Conservation (phyloP, 2,797 vertebrate species). For the Bothrops alternatus region DNA sequence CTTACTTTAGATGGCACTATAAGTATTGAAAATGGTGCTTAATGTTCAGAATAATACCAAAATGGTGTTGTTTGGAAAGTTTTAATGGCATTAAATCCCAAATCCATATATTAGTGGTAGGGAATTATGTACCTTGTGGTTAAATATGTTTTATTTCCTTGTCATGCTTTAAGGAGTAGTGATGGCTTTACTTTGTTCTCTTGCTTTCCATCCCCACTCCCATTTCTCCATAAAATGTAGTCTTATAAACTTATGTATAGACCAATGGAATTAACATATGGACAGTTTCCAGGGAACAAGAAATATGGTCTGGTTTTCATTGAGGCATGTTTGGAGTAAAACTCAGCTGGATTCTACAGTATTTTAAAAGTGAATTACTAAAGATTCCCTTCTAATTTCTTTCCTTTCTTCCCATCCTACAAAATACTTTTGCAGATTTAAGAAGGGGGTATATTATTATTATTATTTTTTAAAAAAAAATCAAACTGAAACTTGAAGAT, state of each 20-base stretch:
- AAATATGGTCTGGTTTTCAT: slow-evolving; percentile 28
- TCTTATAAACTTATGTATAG: not conserved
- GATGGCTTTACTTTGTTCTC: not conserved
- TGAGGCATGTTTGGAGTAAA: slow-evolving; percentile 31
- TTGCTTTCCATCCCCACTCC: not conserved
- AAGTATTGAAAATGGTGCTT: not conserved
- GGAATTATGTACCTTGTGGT: not conserved
- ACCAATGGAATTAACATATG: not conserved
- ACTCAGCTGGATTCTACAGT: slow-evolving; percentile 55
- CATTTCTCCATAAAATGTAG: not conserved
- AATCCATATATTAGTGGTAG: not conserved
- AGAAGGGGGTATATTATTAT: slow-evolving; percentile 47
- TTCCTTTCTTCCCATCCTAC: slow-evolving; percentile 63
- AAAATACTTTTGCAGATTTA: slow-evolving; percentile 56
- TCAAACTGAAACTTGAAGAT: slow-evolving; percentile 64
- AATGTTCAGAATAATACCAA: not conserved
- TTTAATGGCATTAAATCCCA: not conserved
- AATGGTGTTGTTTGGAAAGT: not conserved
- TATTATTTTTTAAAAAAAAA: slow-evolving; percentile 45
- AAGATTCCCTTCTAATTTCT: slow-evolving; percentile 52
- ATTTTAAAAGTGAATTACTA: slow-evolving; percentile 62
- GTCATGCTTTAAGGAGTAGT: not conserved
- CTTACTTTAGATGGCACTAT: not conserved
- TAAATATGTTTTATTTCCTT: not conserved
- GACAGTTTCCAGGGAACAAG: not conserved